Evolutionary conservation across 2,888 invertebrate species (phyloP).

Genomic region (Ormyrus labotus): DNA sequence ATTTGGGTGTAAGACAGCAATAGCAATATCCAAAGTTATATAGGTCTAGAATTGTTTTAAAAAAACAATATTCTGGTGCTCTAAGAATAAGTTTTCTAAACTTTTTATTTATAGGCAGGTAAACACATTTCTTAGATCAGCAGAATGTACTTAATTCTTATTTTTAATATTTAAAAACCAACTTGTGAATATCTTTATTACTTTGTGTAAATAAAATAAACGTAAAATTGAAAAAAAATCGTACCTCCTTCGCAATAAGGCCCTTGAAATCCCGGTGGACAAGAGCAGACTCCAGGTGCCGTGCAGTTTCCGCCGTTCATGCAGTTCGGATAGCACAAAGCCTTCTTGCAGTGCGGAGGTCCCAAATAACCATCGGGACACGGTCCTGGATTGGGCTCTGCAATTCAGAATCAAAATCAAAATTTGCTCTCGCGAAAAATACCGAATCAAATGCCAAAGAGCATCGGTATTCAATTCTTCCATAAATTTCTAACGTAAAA

Average conservation of each 20-base stretch:
- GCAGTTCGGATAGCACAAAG: constrained; percentile 93
- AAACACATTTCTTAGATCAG: too few species aligned
- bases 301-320: constrained; percentile 95
- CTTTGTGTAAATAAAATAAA: constrained; percentile 42
- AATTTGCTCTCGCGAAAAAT: constrained; percentile 14
- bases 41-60: constrained; percentile 70
- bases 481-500: background rate
- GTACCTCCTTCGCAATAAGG: constrained; percentile 92
- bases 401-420: constrained; percentile 37
- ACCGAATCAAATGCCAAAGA: constrained; percentile 24
- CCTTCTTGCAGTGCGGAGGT: constrained; percentile 88
- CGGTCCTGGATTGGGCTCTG: constrained; percentile 85
- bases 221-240: background rate
- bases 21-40: constrained; percentile 93
- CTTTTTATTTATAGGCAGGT: too few species aligned
- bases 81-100: too few species aligned
- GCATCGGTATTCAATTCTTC: constrained; percentile 18
- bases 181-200: constrained; percentile 23
- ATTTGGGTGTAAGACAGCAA: constrained; percentile 94
- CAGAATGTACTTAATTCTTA: too few species aligned
- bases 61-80: background rate
- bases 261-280: constrained; percentile 93
- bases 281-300: constrained; percentile 91
- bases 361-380: constrained; percentile 95
- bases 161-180: background rate